phyloP scores from a whole-genome alignment of 2,888 invertebrate genomes.

The Stictocephala bisonia region DNA sequence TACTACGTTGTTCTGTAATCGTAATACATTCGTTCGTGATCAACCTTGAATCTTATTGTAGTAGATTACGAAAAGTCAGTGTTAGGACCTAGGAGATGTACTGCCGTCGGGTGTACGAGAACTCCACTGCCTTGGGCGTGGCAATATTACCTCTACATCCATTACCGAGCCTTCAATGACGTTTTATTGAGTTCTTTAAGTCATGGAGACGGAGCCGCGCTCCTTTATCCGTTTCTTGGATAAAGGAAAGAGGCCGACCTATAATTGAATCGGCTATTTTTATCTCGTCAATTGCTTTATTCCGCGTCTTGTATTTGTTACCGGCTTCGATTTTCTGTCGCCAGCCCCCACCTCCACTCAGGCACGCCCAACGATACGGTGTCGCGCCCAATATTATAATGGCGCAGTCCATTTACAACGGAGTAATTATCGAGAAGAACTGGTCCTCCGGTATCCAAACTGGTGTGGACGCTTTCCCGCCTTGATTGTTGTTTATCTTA shows the following conservation, averaged over 20 bases:
- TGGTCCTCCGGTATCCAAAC: too few relatives aligned
- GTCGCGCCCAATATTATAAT: conserved; percentile 32
- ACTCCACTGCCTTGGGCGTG: too few relatives aligned
- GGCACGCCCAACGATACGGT: background rate
- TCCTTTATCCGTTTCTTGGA: background rate
- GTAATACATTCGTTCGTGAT: too few relatives aligned
- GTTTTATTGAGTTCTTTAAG: conserved; percentile 43
- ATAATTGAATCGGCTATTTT: conserved; percentile 26
- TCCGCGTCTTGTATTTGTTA: background rate
- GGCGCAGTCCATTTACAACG: conserved; percentile 8
- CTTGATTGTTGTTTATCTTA: too few relatives aligned
- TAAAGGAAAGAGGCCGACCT: conserved; percentile 1
- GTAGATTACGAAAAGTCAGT: too few relatives aligned
- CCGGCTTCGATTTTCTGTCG: background rate
- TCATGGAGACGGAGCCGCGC: conserved; percentile 6
- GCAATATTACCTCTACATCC: conserved; percentile 7
- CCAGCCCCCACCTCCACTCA: too few relatives aligned
- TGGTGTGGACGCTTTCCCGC: too few relatives aligned
- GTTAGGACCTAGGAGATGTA: too few relatives aligned
- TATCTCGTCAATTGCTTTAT: conserved; percentile 25
- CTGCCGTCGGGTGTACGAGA: too few relatives aligned
- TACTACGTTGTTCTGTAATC: too few relatives aligned
- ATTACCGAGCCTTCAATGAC: conserved; percentile 39
- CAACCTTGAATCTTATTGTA: too few relatives aligned
- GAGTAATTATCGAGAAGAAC: conserved; percentile 21